Evolutionary conservation across 2,797 vertebrate genomes (phyloP).

Genomic region (Euphonia xanthogaster): DNA sequence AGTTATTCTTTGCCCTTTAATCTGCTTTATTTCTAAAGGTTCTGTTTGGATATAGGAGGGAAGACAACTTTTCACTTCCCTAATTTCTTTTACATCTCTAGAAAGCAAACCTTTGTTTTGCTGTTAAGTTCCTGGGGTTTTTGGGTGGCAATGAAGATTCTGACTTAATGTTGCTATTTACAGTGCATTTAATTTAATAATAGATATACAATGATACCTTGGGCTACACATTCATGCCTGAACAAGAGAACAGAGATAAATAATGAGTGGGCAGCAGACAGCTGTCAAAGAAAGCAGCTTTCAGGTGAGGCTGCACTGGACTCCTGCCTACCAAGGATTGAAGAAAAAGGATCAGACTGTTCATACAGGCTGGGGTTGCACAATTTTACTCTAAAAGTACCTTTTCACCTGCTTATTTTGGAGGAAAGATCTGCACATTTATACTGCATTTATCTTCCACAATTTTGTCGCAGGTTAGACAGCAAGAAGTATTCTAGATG

Average conservation of each 20-base stretch:
- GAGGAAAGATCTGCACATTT: background rate
- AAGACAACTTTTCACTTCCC: background rate
- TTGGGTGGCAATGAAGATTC: background rate
- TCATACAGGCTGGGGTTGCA: background rate
- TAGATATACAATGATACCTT: background rate
- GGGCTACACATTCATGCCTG: background rate
- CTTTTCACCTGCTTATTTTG: background rate
- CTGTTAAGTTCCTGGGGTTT: background rate
- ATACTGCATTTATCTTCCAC: background rate
- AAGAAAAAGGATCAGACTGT: background rate
- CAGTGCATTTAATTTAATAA: background rate
- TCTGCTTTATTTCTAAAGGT: background rate
- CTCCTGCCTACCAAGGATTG: fast-evolving
- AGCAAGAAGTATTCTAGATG: background rate
- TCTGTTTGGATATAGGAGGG: background rate
- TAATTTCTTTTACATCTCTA: background rate
- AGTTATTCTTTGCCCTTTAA: background rate
- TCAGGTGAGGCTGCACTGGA: background rate
- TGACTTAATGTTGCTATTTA: background rate
- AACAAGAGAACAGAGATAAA: background rate
- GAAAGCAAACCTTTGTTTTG: background rate
- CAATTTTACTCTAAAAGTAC: background rate
- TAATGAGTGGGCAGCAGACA: background rate
- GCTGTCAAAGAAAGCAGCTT: background rate
- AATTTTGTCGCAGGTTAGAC: background rate